Percentiles rank a stretch among this genome's conserved stretches.
These are phyloP conservation scores for Strigamia transsilvanica DNA, from an alignment of 2,888 invertebrate genomes.

Conservation along the genomic window DNA sequence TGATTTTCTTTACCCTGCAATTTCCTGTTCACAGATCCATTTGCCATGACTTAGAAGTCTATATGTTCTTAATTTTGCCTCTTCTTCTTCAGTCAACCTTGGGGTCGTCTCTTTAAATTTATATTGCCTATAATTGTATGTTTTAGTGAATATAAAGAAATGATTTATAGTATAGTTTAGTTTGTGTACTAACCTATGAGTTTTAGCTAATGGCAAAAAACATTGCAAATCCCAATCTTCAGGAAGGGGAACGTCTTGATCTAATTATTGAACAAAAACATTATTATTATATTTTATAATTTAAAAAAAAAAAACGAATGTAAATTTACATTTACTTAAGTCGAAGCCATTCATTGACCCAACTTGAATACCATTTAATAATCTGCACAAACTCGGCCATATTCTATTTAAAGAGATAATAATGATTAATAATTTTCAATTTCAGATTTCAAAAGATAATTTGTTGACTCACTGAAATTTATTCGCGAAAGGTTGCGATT, in stretches of 20 bases:
- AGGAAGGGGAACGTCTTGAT: conserved; percentile 73
- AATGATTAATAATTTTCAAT: background rate
- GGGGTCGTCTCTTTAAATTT: conserved; percentile 60
- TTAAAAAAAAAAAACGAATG: conserved; percentile 34
- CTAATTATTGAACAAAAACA: conserved; percentile 63
- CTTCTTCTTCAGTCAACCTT: conserved; percentile 60
- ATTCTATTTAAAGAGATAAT: conserved; percentile 65
- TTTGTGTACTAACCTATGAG: conserved; percentile 60
- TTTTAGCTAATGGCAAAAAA: conserved; percentile 74
- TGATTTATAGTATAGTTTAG: background rate
- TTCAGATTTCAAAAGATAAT: background rate
- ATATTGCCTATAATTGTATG: conserved; percentile 58
- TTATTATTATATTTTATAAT: background rate
- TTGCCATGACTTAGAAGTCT: conserved; percentile 63
- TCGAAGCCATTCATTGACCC: conserved; percentile 67
- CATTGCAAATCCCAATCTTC: conserved; percentile 84
- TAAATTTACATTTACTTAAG: conserved; percentile 67
- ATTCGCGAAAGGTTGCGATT: conserved; percentile 58
- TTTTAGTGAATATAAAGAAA: background rate
- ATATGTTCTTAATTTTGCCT: conserved; percentile 61
- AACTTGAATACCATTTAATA: conserved; percentile 74
- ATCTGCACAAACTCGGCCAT: conserved; percentile 80
- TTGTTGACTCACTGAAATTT: conserved; percentile 58
- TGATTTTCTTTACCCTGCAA: conserved; percentile 56
- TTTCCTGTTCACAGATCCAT: conserved; percentile 61